phyloP scores from a whole-genome alignment of 2,888 invertebrate species.

The Liodrosophila aerea region DNA sequence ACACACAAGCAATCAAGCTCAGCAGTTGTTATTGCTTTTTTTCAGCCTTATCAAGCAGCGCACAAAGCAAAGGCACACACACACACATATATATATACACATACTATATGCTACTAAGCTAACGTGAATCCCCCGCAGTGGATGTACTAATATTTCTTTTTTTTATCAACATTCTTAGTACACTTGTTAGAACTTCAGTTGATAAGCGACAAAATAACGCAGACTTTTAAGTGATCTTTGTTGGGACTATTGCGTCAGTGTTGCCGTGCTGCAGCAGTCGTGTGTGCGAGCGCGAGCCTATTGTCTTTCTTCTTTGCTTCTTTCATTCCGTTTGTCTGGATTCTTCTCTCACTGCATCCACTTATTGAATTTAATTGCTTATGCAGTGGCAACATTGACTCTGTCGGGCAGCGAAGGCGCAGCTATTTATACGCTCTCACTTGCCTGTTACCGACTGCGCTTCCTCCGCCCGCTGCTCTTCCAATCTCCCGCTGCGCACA shows the following conservation, averaged over 20 bases:
- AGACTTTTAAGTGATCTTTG: conserved; percentile 28
- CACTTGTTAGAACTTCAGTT: conserved; percentile 39
- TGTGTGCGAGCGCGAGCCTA: conserved; percentile 13
- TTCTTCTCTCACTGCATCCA: conserved; percentile 55
- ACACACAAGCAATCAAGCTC: conserved; percentile 24
- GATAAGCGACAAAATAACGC: conserved; percentile 53
- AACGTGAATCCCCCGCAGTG: conserved; percentile 36
- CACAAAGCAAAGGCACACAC: conserved; percentile 9
- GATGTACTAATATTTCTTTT: background rate
- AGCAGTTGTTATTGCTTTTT: conserved; percentile 6
- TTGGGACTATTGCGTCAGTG: conserved; percentile 18
- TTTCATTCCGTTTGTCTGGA: conserved; percentile 48
- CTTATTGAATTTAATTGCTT: conserved; percentile 76
- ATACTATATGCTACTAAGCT: conserved; percentile 9
- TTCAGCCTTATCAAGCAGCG: conserved; percentile 37
- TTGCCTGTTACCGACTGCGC: conserved; percentile 32
- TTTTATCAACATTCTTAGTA: conserved; percentile 67
- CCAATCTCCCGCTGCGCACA: too few species aligned
- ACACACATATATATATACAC: background rate
- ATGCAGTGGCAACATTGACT: conserved; percentile 37
- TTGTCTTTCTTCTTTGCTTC: conserved; percentile 42
- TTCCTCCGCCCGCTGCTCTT: background rate
- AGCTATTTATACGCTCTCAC: conserved; percentile 67
- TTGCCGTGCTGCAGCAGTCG: conserved; percentile 29
- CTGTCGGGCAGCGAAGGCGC: conserved; percentile 29